phyloP scores from a whole-genome alignment of 2,797 vertebrate species.

The Danio aesculapii region DNA sequence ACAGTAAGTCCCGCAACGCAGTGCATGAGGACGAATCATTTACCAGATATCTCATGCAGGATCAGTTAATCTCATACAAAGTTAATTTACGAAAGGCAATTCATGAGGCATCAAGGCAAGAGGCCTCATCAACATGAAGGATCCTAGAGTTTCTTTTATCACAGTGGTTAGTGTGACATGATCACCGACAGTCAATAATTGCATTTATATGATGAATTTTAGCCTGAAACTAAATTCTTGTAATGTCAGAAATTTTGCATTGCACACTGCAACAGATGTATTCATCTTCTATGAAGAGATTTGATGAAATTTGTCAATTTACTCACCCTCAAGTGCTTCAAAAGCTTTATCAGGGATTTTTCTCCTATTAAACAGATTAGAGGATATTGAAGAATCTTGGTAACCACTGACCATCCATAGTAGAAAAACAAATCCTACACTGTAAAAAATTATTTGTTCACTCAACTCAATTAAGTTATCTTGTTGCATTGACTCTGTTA shows the following conservation, averaged over 20 bases:
- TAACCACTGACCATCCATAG: too few species aligned
- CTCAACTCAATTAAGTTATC: too few species aligned
- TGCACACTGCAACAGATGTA: neutral
- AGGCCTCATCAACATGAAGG: slow-evolving; percentile 24
- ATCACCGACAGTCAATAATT: neutral
- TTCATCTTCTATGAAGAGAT: neutral
- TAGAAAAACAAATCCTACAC: too few species aligned
- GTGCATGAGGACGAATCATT: slow-evolving; percentile 16
- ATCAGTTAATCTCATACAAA: slow-evolving; percentile 19
- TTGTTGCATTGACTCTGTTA: too few species aligned
- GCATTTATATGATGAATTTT: slow-evolving; percentile 4
- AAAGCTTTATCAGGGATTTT: too few species aligned
- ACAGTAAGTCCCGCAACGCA: slow-evolving; percentile 13
- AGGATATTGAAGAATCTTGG: too few species aligned
- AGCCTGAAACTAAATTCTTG: neutral
- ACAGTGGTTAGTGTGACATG: neutral
- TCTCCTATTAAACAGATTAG: too few species aligned
- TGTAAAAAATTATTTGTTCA: too few species aligned
- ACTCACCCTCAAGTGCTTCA: neutral
- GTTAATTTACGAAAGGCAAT: slow-evolving; percentile 34
- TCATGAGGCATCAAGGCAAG: slow-evolving; percentile 5
- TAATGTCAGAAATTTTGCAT: neutral
- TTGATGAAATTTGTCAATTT: neutral
- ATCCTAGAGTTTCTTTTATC: slow-evolving; percentile 21
- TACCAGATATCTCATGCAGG: neutral